These are phyloP conservation scores for Myrmecophaga tridactyla DNA, from an alignment of 2,113 vertebrate genomes.

Conservation along the genomic window DNA sequence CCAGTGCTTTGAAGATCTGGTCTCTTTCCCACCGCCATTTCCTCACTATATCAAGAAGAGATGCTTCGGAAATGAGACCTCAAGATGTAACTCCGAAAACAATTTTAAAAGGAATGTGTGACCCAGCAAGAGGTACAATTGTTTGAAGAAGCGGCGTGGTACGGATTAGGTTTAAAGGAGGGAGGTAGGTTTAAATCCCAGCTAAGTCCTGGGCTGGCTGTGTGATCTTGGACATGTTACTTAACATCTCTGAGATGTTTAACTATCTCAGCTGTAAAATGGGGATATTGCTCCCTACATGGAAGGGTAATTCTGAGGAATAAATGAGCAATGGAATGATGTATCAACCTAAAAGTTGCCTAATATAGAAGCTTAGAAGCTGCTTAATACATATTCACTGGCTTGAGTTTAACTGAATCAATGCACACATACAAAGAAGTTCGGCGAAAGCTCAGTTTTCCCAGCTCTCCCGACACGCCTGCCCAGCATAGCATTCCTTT, in stretches of 20 bases:
- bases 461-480: conserved; percentile 49
- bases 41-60: conserved; percentile 73
- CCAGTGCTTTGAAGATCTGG: conserved; percentile 74
- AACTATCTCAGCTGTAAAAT: background rate
- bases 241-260: conserved; percentile 13
- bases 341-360: background rate
- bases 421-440: background rate
- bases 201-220: background rate
- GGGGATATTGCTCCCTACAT: background rate
- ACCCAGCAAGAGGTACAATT: background rate
- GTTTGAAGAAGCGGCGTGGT: background rate
- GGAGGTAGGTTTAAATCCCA: background rate
- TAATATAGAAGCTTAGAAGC: background rate
- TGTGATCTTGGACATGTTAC: background rate
- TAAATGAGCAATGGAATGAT: background rate
- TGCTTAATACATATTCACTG: background rate
- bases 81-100: conserved; percentile 75
- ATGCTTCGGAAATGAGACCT: conserved; percentile 67
- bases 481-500: conserved; percentile 73
- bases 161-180: background rate
- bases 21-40: conserved; percentile 55
- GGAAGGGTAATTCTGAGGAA: background rate
- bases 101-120: conserved; percentile 62
- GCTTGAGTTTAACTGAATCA: background rate
- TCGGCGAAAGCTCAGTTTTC: conserved; percentile 41